Percentiles rank a stretch among this genome's conserved stretches.
Evolutionary conservation across 1,140 invertebrate species (phyloP).

Genomic region (Scylla paramamosain): DNA sequence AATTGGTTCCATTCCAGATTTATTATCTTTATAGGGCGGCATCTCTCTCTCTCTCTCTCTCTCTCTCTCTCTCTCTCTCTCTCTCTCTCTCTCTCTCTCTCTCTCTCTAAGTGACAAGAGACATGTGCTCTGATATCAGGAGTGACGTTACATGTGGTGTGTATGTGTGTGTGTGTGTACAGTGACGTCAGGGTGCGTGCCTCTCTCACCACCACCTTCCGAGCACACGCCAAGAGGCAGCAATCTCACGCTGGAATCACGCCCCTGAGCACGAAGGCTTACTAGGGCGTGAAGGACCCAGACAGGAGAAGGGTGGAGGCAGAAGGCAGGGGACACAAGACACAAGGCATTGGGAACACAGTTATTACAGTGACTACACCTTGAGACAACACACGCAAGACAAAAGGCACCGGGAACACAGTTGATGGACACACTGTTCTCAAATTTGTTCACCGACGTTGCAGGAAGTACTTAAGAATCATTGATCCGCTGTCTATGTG

Average conservation of each 20-base stretch:
- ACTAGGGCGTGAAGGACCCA: too few relatives aligned
- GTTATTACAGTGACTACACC: too few relatives aligned
- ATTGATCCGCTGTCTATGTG: neutral
- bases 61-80: conserved; percentile 35
- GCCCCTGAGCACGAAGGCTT: too few relatives aligned
- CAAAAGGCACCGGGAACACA: neutral
- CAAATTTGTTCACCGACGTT: too few relatives aligned
- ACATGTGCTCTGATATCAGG: neutral
- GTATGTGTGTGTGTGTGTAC: neutral
- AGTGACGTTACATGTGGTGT: neutral
- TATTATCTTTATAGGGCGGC: too few relatives aligned
- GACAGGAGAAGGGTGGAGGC: too few relatives aligned
- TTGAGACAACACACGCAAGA: neutral
- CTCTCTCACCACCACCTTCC: neutral
- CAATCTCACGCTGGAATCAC: too few relatives aligned
- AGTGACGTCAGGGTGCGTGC: neutral
- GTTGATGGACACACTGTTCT: too few relatives aligned
- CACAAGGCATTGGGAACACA: too few relatives aligned
- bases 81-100: conserved; percentile 16
- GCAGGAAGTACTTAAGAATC: neutral
- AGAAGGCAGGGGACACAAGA: too few relatives aligned
- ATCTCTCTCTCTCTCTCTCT: conserved; percentile 17
- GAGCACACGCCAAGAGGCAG: neutral
- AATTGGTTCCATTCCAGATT: too few relatives aligned
- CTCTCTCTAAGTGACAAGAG: too few relatives aligned